Evolutionary conservation across 1,140 invertebrate species (phyloP).

Genomic region (Heterodera carotae): DNA sequence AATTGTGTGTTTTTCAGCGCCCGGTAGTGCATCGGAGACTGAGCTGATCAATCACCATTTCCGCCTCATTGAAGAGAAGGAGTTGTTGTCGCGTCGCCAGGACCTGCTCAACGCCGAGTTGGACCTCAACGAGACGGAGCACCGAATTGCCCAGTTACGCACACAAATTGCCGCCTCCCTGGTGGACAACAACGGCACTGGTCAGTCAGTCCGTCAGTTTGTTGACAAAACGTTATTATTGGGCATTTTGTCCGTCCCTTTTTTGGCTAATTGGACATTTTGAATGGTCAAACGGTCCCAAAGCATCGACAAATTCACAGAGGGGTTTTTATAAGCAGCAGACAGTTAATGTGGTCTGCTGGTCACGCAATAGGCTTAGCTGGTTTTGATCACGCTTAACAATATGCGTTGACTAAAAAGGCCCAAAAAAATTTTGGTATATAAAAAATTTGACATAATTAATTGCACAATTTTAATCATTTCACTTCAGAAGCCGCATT

Average conservation of each 20-base stretch:
- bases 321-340: no score
- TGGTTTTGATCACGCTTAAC: no score
- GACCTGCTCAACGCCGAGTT: conserved; percentile 17
- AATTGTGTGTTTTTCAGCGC: no score
- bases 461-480: neutral
- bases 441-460: conserved; percentile 3
- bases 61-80: conserved; percentile 16
- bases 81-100: conserved; percentile 24
- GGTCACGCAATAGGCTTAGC: no score
- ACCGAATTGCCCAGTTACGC: conserved; percentile 20
- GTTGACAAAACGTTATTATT: neutral
- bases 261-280: no score
- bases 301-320: no score
- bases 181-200: neutral
- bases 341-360: no score
- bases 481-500: neutral
- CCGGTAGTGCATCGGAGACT: conserved; percentile 8
- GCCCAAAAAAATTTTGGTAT: neutral
- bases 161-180: neutral
- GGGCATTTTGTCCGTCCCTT: no score
- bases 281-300: no score
- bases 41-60: conserved; percentile 28
- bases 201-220: neutral
- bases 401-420: no score
- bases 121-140: conserved; percentile 21